phyloP scores from a whole-genome alignment of 2,888 invertebrate species.

The Dasysyrphus albostriatus region DNA sequence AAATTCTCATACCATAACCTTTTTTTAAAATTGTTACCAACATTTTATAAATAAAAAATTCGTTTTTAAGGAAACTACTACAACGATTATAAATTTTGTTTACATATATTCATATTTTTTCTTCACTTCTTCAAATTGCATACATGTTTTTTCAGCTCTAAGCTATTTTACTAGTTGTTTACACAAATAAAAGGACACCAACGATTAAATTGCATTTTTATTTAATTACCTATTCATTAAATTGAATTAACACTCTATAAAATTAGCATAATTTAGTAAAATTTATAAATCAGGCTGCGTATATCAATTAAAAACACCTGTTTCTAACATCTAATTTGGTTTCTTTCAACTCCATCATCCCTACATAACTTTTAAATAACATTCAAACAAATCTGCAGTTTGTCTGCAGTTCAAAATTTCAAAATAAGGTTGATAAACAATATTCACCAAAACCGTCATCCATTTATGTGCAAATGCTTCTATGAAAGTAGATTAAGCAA shows the following conservation, averaged over 20 bases:
- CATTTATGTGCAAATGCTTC: slow-evolving; percentile 66
- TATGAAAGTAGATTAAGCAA: slow-evolving; percentile 39
- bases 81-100: no score
- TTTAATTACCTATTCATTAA: no score
- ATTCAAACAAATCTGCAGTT: slow-evolving; percentile 16
- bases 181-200: no score
- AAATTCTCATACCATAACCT: no score
- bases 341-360: background rate
- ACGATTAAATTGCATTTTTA: no score
- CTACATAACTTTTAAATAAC: slow-evolving; percentile 14
- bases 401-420: slow-evolving; percentile 5
- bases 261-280: slow-evolving; percentile 54
- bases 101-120: no score
- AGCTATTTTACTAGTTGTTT: no score
- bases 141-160: no score
- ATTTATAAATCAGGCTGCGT: slow-evolving; percentile 44
- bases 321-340: slow-evolving; percentile 1
- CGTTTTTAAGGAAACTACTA: no score
- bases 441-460: slow-evolving; percentile 19
- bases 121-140: no score
- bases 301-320: slow-evolving; percentile 2
- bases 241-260: slow-evolving; percentile 51
- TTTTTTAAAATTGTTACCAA: no score
- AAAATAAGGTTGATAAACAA: slow-evolving; percentile 41
- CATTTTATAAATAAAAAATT: no score